Percentiles rank a stretch among this genome's conserved stretches.
Evolutionary conservation across 2,113 vertebrate species (phyloP).

Genomic region (Podilymbus podiceps): DNA sequence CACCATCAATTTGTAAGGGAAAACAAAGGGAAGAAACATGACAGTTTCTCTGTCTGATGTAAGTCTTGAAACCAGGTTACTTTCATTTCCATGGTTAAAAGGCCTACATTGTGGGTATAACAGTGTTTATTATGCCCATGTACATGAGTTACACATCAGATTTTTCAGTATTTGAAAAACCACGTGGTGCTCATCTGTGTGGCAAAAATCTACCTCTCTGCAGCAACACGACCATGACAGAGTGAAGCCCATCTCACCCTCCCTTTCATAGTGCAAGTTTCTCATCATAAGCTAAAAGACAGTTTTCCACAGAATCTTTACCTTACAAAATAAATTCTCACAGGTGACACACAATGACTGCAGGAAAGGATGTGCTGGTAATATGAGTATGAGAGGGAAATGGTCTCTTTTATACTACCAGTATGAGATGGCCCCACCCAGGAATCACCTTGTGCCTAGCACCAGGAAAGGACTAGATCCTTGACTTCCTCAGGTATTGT

Average conservation of each 20-base stretch:
- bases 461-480: not conserved
- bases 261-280: not conserved
- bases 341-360: rapidly evolving
- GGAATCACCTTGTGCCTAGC: not conserved
- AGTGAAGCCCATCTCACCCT: not conserved
- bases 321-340: not conserved
- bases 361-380: not conserved
- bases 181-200: rapidly evolving
- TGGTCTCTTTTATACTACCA: not conserved
- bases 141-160: not conserved
- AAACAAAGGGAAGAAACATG: not conserved
- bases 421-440: not conserved
- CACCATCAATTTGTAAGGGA: not conserved
- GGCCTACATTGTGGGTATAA: not conserved
- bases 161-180: not conserved
- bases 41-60: not conserved
- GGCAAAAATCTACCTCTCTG: not conserved
- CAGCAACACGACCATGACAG: not conserved
- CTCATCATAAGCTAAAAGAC: not conserved
- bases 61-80: not conserved
- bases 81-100: not conserved
- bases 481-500: not conserved
- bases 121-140: not conserved
- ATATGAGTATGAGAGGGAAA: not conserved
- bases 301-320: not conserved